Evolutionary conservation across 2,113 vertebrate genomes (phyloP), one percentile per base, ranked within the genome.

Genomic region (Nibea coibor): DNA sequence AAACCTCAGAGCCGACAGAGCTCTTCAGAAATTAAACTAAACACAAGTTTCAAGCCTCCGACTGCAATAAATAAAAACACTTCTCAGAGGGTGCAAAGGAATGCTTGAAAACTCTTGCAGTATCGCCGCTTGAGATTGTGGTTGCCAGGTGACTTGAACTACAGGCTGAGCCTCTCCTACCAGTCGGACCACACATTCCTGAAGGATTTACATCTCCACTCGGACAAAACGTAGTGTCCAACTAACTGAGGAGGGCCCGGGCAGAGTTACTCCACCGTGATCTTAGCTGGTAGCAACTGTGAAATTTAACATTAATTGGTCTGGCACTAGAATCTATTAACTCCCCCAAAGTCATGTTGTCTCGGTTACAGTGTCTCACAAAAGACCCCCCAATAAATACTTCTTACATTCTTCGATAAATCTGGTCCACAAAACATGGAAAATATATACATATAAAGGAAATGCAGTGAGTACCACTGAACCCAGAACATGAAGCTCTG

Each of bases 151-250:
- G 75, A 80, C 62, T 59, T 59, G 47, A 80, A 73, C 69, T 35
- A 4, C 0, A 16, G 54, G 19, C 45, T 26, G 62, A 81, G 51
- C 74, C 62, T 22, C 16, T 65, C 62, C 74, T 58, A 72, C 16
- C 11, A 67, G 50, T 71, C 42, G 15, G 72, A 73, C 24, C 35
- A 61, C 79, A 86, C 87, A 93, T 89, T 91, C 82, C 80, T 82
- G 54, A 82, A 57, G 62, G 80, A 81, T 56, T 85, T 89, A 48
- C 42, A 77, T 57, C 63, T 63, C 63, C 58, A 22, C 28, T 19
- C 53, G 68, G 22, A 83, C 42, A 72, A 72, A 81, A 72, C 24
- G 26, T 62, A 43, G 42, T 3, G 28, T 47, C 48, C n/a, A 47
- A 53, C 24, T 31, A 39, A 24, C 75, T 2, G 26, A 28, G 51